A percentile compares a stretch with the other conserved stretches of the same genome.
Evolutionary conservation across 2,113 vertebrate genomes (phyloP).

Genomic region (Brachyhypopomus gauderio): DNA sequence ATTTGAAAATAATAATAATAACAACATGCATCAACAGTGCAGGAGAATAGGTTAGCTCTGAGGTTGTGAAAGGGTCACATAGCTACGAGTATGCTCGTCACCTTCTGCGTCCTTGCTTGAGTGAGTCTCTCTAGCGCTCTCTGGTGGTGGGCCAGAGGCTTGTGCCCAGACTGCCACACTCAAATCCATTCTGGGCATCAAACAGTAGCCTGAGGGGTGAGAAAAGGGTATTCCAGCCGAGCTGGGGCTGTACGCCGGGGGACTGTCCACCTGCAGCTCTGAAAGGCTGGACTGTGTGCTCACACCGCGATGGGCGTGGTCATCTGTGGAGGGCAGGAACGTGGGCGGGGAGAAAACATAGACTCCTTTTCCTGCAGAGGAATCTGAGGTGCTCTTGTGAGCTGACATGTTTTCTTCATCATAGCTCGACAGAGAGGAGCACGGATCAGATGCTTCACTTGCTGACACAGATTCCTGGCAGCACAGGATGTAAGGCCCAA

Average conservation of each 20-base stretch:
- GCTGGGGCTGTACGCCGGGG: conserved; percentile 38
- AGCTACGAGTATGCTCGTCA: conserved; percentile 2
- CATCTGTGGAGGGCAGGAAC: background rate
- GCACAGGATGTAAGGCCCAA: conserved; percentile 52
- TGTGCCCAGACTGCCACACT: conserved; percentile 6
- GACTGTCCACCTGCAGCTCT: conserved; percentile 8
- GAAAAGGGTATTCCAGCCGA: conserved; percentile 19
- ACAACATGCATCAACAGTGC: background rate
- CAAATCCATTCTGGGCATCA: conserved; percentile 39
- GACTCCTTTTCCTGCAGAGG: conserved; percentile 19
- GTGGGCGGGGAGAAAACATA: conserved; percentile 31
- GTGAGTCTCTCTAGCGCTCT: background rate
- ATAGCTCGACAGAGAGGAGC: background rate
- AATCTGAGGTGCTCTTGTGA: background rate
- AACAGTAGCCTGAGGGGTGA: conserved; percentile 48
- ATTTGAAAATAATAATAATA: background rate
- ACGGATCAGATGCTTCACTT: background rate
- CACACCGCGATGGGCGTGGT: background rate
- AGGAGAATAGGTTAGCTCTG: background rate
- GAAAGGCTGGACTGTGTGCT: background rate
- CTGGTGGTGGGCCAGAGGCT: conserved; percentile 4
- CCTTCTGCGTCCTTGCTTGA: background rate
- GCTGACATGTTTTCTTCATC: background rate
- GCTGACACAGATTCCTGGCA: conserved; percentile 22
- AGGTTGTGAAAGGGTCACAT: conserved; percentile 27